Evolutionary conservation across 2,797 vertebrate genomes (phyloP).

Genomic region (Propithecus perrieri): DNA sequence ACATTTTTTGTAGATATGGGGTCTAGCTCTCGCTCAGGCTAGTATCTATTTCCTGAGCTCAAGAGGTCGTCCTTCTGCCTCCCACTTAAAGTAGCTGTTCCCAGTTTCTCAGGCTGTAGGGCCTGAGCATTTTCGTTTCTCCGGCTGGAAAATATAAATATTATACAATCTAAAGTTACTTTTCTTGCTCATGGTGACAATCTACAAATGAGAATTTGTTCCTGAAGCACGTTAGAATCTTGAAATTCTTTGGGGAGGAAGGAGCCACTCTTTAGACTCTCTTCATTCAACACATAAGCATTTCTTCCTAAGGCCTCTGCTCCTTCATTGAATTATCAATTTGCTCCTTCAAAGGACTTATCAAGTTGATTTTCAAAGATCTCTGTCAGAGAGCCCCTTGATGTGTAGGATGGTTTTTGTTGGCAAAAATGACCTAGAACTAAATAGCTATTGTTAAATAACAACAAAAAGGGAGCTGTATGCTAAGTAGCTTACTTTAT

Average conservation of each 20-base stretch:
- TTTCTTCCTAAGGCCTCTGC: neutral
- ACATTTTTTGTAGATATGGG: neutral
- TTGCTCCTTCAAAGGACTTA: neutral
- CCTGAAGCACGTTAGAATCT: neutral
- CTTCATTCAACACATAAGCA: neutral
- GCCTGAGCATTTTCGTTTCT: neutral
- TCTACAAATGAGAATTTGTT: neutral
- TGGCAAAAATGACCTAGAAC: slow-evolving; percentile 28
- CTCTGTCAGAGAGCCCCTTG: neutral
- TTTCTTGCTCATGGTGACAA: neutral
- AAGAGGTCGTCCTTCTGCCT: neutral
- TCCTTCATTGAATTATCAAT: neutral
- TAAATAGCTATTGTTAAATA: slow-evolving; percentile 8
- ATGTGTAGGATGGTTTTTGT: neutral
- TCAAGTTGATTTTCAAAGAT: neutral
- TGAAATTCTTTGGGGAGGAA: neutral
- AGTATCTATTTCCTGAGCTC: neutral
- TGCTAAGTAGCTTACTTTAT: neutral
- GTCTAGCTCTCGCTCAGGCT: neutral
- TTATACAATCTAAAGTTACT: neutral
- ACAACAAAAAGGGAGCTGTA: neutral
- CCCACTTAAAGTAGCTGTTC: neutral
- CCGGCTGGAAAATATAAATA: neutral
- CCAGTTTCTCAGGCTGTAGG: neutral
- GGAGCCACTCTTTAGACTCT: neutral